Percentiles rank a stretch among this genome's conserved stretches.
phyloP scores from a whole-genome alignment of 2,113 vertebrate genomes.

The Eurypyga helias region DNA sequence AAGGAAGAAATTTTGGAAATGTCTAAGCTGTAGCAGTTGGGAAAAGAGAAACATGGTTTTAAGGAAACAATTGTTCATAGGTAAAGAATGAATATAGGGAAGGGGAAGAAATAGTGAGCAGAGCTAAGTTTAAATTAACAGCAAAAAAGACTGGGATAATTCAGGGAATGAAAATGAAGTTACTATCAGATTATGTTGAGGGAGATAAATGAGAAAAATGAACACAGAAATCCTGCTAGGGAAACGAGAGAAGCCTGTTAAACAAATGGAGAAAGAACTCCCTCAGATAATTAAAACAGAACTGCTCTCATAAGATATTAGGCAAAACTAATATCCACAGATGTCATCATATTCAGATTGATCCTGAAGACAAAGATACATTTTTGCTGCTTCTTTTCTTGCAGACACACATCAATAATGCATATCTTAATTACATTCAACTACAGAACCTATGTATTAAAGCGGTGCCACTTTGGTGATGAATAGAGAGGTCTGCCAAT shows the following conservation, averaged over 20 bases:
- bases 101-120: not conserved
- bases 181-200: not conserved
- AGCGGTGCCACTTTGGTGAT: not conserved
- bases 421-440: conserved; percentile 39
- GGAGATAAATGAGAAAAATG: not conserved
- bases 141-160: not conserved
- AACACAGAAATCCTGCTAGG: not conserved
- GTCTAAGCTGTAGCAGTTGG: not conserved
- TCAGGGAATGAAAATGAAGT: not conserved
- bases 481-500: not conserved
- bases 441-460: not conserved
- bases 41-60: not conserved
- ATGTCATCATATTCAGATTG: not conserved
- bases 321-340: not conserved
- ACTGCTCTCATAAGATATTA: not conserved
- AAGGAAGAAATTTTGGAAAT: not conserved
- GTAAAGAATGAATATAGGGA: not conserved
- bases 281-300: not conserved
- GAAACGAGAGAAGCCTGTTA: not conserved
- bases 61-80: not conserved
- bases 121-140: not conserved
- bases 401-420: conserved; percentile 33
- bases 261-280: not conserved
- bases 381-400: conserved; percentile 17
- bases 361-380: not conserved